Evolutionary conservation across 2,888 invertebrate genomes (phyloP).

Genomic region (Amphipyra tragopoginis): DNA sequence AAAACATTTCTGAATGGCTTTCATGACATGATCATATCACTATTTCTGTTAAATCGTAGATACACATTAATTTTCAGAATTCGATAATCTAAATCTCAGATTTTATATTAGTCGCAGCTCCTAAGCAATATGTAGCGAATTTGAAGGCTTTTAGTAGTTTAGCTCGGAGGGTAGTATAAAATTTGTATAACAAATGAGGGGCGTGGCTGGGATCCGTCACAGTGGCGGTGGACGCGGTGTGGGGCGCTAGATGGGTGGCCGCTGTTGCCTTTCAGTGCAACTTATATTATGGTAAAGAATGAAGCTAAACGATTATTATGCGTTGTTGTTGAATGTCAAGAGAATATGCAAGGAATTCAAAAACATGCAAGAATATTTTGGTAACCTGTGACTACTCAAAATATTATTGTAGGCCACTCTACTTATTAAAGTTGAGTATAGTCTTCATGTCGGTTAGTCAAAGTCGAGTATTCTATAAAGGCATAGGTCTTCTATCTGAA

Average conservation of each 20-base stretch:
- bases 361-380: too few species aligned
- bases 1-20: too few species aligned
- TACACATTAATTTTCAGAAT: too few species aligned
- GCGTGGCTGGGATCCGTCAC: slow-evolving; percentile 88
- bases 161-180: slow-evolving; percentile 89
- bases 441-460: too few species aligned
- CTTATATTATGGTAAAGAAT: slow-evolving; percentile 32
- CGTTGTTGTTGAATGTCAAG: slow-evolving; percentile 10
- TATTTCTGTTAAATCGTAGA: too few species aligned
- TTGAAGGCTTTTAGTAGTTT: slow-evolving; percentile 71
- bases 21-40: too few species aligned
- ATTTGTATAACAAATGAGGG: slow-evolving; percentile 90
- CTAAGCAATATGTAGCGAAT: slow-evolving; percentile 51
- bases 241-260: slow-evolving; percentile 88
- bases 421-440: too few species aligned
- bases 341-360: not conserved
- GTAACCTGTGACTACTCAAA: too few species aligned
- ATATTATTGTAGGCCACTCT: too few species aligned
- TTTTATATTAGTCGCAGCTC: slow-evolving; percentile 15
- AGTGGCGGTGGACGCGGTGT: slow-evolving; percentile 83
- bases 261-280: slow-evolving; percentile 49
- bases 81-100: too few species aligned
- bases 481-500: too few species aligned
- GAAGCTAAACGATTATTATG: slow-evolving; percentile 35
- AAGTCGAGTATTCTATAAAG: too few species aligned